A percentile compares a stretch with the other conserved stretches of the same genome.
Conservation (phyloP, 2,797 vertebrate species). For the Galaxias olidus region DNA sequence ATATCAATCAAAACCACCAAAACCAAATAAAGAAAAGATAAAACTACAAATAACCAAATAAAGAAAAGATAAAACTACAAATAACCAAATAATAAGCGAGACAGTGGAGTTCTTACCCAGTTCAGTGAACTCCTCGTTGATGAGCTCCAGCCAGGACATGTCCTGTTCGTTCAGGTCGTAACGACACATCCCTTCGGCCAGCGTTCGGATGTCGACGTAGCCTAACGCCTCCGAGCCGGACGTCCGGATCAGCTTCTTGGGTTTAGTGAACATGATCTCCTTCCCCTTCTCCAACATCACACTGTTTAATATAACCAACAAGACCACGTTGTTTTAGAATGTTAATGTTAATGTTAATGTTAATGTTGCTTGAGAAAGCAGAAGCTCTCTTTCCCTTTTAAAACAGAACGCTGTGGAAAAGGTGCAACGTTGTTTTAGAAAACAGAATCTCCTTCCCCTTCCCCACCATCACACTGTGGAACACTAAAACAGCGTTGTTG, state of each 20-base stretch:
- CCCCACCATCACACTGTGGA: constrained; percentile 77
- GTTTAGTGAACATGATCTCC: constrained; percentile 82
- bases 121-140: constrained; percentile 88
- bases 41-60: too few relatives aligned
- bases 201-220: constrained; percentile 87
- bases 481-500: not conserved
- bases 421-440: too few relatives aligned
- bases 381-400: too few relatives aligned
- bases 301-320: constrained; percentile 58
- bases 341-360: too few relatives aligned
- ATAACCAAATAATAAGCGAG: too few relatives aligned
- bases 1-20: too few relatives aligned
- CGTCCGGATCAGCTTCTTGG: constrained; percentile 90
- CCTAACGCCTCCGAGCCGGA: constrained; percentile 85
- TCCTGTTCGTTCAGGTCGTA: constrained; percentile 94
- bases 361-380: too few relatives aligned
- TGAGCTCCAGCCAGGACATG: constrained; percentile 85
- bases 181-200: constrained; percentile 88
- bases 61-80: too few relatives aligned
- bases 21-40: too few relatives aligned
- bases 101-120: constrained; percentile 83
- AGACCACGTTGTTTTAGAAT: too few relatives aligned
- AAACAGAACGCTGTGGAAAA: too few relatives aligned
- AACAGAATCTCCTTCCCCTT: constrained; percentile 84
- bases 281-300: constrained; percentile 80